Base-by-base conservation (phyloP, 2,888 invertebrate genomes). In the Lysandra bellargus region DNA sequence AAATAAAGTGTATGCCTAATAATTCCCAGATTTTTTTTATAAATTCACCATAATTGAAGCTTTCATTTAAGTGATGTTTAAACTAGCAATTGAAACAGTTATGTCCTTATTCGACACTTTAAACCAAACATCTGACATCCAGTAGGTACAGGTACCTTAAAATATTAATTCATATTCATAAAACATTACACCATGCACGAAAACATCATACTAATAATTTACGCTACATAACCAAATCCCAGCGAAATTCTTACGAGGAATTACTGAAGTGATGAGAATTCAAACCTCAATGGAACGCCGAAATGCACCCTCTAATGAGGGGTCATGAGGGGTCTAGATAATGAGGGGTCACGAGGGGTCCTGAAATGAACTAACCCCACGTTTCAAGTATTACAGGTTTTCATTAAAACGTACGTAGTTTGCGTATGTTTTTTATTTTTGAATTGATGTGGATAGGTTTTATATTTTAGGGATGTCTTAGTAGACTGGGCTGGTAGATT, bases 251-350 rank as follows among this genome's bases (percentile, higher is more conserved):
- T 69, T 69, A 69, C 33, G 69, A 3, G 69, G 5, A 33, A 17
- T 37, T 14, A 69, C 69, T 69, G 69, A 69, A 69, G 69, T 69
- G 33, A 30, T 69, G 69, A 14, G 33, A 69, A 69, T 69, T 69
- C 69, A 64, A 14, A 69, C 33, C 33, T 33, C 69, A 69, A 69
- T 69, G 14, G 69, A 69, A 69, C 17, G 33, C 69, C 69, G 14
- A 69, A 69, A 69, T 69, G 69, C 69, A 69, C 33, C 69, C 64
- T 37, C 69, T 69, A 69, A 69, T 69, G 69, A 69, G 33, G 69
- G n/a, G 60, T 23, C 60, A n/a, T n/a, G n/a, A 61, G n/a, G 61
- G 33, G 69, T 69, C 33, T 33, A 69, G 69, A 69, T 69, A 69
- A 69, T 69, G 69, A 69, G 69, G 69, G 69, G 17, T 69, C 69